phyloP scores from a whole-genome alignment of 2,113 vertebrate species.

The Dasyurus viverrinus region DNA sequence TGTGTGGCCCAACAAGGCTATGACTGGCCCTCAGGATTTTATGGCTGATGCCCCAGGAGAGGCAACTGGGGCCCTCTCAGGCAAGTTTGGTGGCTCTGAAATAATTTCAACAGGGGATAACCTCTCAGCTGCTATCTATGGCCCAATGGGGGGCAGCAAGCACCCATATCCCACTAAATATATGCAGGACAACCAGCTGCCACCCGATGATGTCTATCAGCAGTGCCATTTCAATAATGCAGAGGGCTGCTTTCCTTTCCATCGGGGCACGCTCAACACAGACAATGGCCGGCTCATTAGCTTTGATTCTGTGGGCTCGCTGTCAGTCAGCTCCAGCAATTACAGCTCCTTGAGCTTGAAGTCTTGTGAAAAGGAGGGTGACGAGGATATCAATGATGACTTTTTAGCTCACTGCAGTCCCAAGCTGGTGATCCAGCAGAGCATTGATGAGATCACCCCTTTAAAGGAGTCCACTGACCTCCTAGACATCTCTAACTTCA shows the following conservation, averaged over 20 bases:
- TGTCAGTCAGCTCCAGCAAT: conserved; percentile 96
- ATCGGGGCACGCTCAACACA: conserved; percentile 92
- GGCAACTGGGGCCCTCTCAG: conserved; percentile 84
- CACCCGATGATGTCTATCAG: conserved; percentile 94
- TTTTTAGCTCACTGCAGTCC: conserved; percentile 99
- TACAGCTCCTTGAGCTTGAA: conserved; percentile 97
- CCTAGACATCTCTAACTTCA: conserved; percentile 99
- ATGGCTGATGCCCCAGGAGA: conserved; percentile 83
- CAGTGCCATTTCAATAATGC: conserved; percentile 92
- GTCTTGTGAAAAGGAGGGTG: conserved; percentile 95
- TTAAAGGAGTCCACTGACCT: conserved; percentile 97
- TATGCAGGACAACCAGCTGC: conserved; percentile 90
- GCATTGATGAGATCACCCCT: conserved; percentile 95
- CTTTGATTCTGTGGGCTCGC: conserved; percentile 97
- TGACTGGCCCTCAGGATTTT: conserved; percentile 89
- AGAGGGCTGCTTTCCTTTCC: conserved; percentile 95
- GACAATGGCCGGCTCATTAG: conserved; percentile 96
- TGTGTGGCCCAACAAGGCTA: conserved; percentile 89
- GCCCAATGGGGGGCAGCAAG: conserved; percentile 89
- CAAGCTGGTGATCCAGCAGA: conserved; percentile 98
- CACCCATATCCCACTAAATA: conserved; percentile 95
- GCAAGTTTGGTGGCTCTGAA: conserved; percentile 86
- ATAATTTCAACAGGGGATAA: conserved; percentile 84
- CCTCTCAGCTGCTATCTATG: conserved; percentile 89
- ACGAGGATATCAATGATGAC: conserved; percentile 95